Evolutionary conservation across 2,113 vertebrate genomes (phyloP), one percentile per base, ranked within the genome.

Genomic region (Sphaerodactylus townsendi): DNA sequence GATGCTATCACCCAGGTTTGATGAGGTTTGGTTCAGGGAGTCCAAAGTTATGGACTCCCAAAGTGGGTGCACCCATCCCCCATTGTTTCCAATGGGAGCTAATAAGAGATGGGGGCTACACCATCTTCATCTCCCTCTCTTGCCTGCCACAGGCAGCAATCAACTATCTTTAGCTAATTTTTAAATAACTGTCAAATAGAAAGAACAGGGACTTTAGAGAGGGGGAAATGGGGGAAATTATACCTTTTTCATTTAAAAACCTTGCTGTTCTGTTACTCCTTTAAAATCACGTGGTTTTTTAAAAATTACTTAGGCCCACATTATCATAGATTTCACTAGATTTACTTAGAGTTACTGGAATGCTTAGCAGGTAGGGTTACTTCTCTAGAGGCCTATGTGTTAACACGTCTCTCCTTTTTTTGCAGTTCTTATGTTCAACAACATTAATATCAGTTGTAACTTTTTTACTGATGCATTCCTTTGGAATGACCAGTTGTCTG

Each of bases 401-500:
- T 39, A 35, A n/a, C 19, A 35, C 71, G 28, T 39, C 33, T 77
- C n/a, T n/a, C n/a, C 70, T 28, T 77, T 84, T 56, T 72, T 15
- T 13, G 4, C 70, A 59, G 64, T 14, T 14, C 65, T 84, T 78
- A 62, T 35, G 65, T 78, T 78, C 83, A 62, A 30, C 48, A 28
- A 39, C 11, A 84, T 84, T 84, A 71, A 46, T 68, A 72, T 28
- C 50, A 71, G 39, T 46, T 71, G 50, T 64, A 15, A 46, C 44
- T 44, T 75, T 83, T 68, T 35, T 14, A 44, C 37, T 62, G 39
- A 35, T 68, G 44, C 33, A 50, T 81, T 71, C 50, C n/a, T 81
- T 91, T 84, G 48, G 46, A 0, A 3, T 81, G 90, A 86, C 41
- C 37, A 76, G 69, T 10, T 83, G 5, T 87, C 44, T 74, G 4